Conservation (phyloP, 1,140 invertebrate genomes). For the Drosophila virilis region DNA sequence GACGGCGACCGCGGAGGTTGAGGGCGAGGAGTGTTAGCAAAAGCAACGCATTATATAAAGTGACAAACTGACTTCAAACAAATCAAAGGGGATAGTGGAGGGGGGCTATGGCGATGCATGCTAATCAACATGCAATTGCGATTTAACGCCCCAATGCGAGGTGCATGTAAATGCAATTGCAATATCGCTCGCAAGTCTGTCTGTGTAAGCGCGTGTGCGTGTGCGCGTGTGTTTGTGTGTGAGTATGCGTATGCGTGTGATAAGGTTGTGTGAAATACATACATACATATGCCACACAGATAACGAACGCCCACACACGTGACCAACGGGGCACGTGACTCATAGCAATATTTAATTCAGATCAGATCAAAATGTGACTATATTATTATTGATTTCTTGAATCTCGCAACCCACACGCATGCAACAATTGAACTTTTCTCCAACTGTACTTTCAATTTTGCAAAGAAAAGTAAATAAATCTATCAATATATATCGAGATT, state of each 20-base stretch:
- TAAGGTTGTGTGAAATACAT: not conserved
- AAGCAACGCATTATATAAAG: constrained; percentile 56
- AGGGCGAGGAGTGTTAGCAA: too few relatives aligned
- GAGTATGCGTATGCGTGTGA: not conserved
- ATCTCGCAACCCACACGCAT: too few relatives aligned
- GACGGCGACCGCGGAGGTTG: not conserved
- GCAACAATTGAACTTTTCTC: too few relatives aligned
- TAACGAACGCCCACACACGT: constrained; percentile 8
- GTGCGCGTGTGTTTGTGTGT: not conserved
- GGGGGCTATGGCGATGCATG: constrained; percentile 35
- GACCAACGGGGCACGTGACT: constrained; percentile 1
- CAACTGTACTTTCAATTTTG: too few relatives aligned
- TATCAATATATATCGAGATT: too few relatives aligned
- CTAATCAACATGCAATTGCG: constrained; percentile 73
- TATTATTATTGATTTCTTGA: too few relatives aligned
- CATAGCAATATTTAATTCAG: too few relatives aligned
- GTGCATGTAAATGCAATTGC: constrained; percentile 55
- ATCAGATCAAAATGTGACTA: too few relatives aligned
- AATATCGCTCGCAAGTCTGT: not conserved
- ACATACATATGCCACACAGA: not conserved
- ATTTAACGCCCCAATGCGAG: constrained; percentile 50
- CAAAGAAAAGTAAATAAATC: too few relatives aligned
- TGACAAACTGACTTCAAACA: constrained; percentile 49
- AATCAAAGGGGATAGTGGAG: constrained; percentile 16
- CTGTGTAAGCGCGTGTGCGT: not conserved